Evolutionary conservation across 35 echinoderm and acorn worm species (phyloP), one percentile per base, ranked within the genome.

Genomic region (Diadema setosum): DNA sequence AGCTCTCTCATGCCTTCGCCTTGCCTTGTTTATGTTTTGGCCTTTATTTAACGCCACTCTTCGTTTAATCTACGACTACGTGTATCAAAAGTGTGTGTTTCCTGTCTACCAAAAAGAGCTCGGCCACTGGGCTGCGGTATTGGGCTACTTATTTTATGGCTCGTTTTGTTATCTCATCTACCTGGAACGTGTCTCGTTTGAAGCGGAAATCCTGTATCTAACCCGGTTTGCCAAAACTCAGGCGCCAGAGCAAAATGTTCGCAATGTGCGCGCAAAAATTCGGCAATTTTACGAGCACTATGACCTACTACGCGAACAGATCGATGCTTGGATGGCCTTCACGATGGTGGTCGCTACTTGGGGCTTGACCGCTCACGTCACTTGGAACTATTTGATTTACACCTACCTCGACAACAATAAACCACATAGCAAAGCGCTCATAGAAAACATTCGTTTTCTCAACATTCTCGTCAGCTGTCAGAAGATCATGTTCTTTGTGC

Each of bases 311-410:
- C 45, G 87, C n/a, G 48, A 81, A 36, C 75, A 81, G 6, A 64
- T 89, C 1, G 75, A 36, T 4, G 35, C 64, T 12, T 89, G 87
- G 87, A 81, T 89, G 74, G 87, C 87, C 3, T 89, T 89, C 27
- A 89, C 73, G 6, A 89, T 89, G 87, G 75, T 64, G 21, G 75
- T 89, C 42, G 87, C 88, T 1, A 90, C 88, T 0, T 84, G 59
- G 58, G 88, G 88, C 2, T 32, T 90, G 15, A 90, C 88, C 87
- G 87, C 87, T 41, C 87, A 89, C 42, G 16, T 89, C 1, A 89
- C 87, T 5, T 89, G 87, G 87, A 89, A 89, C 26, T 89, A 89
- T 57, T 32, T 78, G 29, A 81, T 89, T 46, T 89, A 57, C 87
- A 84, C 17, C 21, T n/a, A 78, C 27, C 29, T 35, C 26, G 21